phyloP scores from a whole-genome alignment of 2,113 vertebrate genomes.

The Percina caprodes region DNA sequence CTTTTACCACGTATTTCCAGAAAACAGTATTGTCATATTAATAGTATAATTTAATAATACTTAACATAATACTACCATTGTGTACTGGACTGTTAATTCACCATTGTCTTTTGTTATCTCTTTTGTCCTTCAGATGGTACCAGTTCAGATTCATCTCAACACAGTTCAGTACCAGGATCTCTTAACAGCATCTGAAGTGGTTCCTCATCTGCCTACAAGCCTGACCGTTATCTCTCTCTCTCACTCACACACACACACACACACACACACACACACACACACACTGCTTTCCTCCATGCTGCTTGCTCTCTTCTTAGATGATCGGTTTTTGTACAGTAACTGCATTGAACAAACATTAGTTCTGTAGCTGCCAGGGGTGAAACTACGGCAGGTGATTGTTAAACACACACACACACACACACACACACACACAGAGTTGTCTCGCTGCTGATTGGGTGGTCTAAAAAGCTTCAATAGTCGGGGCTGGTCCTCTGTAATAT shows the following conservation, averaged over 20 bases:
- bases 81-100: not conserved
- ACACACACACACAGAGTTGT: conserved; percentile 31
- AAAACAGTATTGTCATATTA: not conserved
- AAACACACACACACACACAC: conserved; percentile 17
- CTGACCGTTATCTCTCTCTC: conserved; percentile 36
- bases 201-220: conserved; percentile 45
- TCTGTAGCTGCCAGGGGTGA: conserved; percentile 44
- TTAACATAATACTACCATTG: not conserved
- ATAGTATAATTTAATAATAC: not conserved
- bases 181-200: conserved; percentile 82
- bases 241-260: conserved; percentile 28
- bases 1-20: not conserved
- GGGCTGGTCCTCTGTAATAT: conserved; percentile 84
- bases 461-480: conserved; percentile 73
- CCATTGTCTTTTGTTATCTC: not conserved
- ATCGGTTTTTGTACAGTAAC: conserved; percentile 67
- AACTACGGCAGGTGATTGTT: conserved; percentile 55
- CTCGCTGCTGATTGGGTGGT: conserved; percentile 60
- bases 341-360: conserved; percentile 47
- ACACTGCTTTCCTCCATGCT: conserved; percentile 58
- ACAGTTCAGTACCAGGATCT: conserved; percentile 81
- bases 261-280: conserved; percentile 30
- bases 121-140: conserved; percentile 65
- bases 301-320: conserved; percentile 64
- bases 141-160: conserved; percentile 80